Evolutionary conservation across 1,140 invertebrate species (phyloP).

Genomic region (Helicoverpa zea): DNA sequence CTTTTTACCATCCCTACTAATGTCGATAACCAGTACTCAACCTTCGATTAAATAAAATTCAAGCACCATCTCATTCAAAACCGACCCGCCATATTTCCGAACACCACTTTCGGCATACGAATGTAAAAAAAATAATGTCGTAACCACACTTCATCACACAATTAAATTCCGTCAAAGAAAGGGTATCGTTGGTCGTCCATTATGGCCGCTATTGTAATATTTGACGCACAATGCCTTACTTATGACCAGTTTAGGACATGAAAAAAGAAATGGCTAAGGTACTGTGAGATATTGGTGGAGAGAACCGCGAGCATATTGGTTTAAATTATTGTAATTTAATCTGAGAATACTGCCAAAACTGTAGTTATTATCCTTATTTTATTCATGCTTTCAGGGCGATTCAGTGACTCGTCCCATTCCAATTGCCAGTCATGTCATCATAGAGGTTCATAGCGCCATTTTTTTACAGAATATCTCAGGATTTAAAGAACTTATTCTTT

Average conservation of each 20-base stretch:
- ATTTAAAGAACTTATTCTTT: no score
- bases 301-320: constrained; percentile 17
- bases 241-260: constrained; percentile 81
- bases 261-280: constrained; percentile 82
- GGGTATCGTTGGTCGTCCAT: constrained; percentile 83
- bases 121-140: constrained; percentile 70
- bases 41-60: background rate
- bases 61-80: constrained; percentile 8
- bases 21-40: no score
- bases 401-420: no score
- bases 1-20: no score
- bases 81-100: constrained; percentile 20
- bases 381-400: no score
- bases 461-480: no score
- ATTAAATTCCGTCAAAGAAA: constrained; percentile 83
- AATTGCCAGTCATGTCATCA: no score
- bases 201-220: constrained; percentile 83
- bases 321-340: background rate
- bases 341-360: no score
- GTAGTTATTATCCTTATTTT: no score
- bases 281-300: constrained; percentile 57
- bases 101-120: constrained; percentile 59
- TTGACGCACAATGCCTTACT: constrained; percentile 81
- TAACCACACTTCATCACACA: constrained; percentile 85
- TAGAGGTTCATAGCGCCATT: no score